phyloP scores from a whole-genome alignment of 2,888 invertebrate species.

The Philopedon plagiatum region DNA sequence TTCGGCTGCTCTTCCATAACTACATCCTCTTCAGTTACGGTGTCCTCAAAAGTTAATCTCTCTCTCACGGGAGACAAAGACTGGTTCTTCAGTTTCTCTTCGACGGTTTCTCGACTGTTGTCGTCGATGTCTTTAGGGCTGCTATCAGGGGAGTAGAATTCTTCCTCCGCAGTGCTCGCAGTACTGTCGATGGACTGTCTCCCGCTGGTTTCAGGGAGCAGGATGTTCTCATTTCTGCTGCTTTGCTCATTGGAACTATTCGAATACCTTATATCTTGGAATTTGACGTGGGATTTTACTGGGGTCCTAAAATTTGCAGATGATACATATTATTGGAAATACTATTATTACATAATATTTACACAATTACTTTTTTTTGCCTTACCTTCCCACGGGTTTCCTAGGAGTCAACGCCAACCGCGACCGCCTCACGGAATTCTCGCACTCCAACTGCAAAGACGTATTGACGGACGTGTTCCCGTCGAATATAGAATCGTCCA shows the following conservation, averaged over 20 bases:
- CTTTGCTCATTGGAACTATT: slow-evolving; percentile 42
- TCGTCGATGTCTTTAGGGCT: slow-evolving; percentile 40
- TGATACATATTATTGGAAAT: background rate
- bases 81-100: background rate
- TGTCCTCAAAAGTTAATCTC: slow-evolving; percentile 24
- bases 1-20: background rate
- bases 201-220: background rate
- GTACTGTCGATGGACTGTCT: slow-evolving; percentile 21
- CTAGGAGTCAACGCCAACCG: slow-evolving; percentile 56
- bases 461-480: slow-evolving; percentile 28
- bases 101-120: slow-evolving; percentile 22
- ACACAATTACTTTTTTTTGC: too few relatives aligned
- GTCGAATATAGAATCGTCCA: slow-evolving; percentile 31
- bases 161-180: slow-evolving; percentile 50
- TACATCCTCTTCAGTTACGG: slow-evolving; percentile 43
- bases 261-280: slow-evolving; percentile 35
- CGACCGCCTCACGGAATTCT: slow-evolving; percentile 47
- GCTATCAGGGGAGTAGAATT: slow-evolving; percentile 57
- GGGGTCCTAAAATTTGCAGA: slow-evolving; percentile 25
- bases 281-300: slow-evolving; percentile 46
- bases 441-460: slow-evolving; percentile 28
- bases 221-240: slow-evolving; percentile 42
- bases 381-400: slow-evolving; percentile 56
- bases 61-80: slow-evolving; percentile 4
- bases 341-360: too few relatives aligned